A percentile compares a stretch with the other conserved stretches of the same genome.
These are phyloP conservation scores for Ia io DNA, from an alignment of 2,113 vertebrate species.

Conservation along the genomic window DNA sequence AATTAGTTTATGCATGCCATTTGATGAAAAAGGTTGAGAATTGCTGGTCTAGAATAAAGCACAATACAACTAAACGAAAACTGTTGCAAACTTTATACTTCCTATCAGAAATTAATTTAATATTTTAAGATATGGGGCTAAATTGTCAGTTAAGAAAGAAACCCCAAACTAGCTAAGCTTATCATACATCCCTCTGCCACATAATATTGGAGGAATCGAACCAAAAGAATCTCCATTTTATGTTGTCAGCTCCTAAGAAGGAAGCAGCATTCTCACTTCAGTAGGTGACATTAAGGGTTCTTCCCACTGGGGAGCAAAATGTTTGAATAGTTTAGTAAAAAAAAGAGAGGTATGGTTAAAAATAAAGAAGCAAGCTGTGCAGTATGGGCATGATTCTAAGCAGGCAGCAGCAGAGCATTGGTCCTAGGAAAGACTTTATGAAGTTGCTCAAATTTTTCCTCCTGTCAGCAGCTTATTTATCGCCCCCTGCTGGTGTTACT, in stretches of 20 bases:
- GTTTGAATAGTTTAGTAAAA: not conserved
- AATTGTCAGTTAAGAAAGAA: not conserved
- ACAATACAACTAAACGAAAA: not conserved
- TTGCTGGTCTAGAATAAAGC: not conserved
- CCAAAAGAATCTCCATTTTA: not conserved
- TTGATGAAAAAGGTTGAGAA: not conserved
- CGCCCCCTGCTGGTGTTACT: not conserved
- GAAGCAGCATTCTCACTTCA: not conserved
- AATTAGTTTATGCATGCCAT: not conserved
- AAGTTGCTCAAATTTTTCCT: not conserved
- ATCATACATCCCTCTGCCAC: not conserved
- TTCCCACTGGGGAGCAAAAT: not conserved
- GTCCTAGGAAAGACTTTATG: not conserved
- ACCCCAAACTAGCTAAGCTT: not conserved
- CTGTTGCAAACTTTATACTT: not conserved
- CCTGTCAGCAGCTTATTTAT: rapidly evolving
- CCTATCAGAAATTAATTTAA: not conserved
- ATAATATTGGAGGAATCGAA: not conserved
- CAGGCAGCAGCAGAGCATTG: not conserved
- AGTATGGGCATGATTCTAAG: not conserved
- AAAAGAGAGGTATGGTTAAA: not conserved
- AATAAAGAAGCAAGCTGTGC: not conserved
- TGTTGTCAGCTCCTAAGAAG: not conserved
- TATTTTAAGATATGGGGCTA: not conserved
- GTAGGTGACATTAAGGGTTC: not conserved